Conservation (phyloP, 2,797 vertebrate genomes). For the Danio jaintianensis region DNA sequence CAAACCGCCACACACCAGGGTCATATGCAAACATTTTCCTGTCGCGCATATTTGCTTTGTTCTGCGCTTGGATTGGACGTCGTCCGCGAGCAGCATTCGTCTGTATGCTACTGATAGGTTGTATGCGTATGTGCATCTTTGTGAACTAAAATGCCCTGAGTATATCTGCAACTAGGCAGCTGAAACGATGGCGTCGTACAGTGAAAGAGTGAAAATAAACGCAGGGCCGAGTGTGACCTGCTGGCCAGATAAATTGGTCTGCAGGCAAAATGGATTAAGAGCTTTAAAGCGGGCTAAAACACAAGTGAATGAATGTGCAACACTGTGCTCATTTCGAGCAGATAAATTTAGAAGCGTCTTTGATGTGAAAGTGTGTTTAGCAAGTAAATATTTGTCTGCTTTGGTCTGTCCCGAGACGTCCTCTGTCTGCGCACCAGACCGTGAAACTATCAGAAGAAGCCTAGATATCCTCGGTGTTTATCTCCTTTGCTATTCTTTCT, state of each 20-base stretch:
- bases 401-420: constrained; percentile 77
- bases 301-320: constrained; percentile 72
- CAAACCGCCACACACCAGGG: constrained; percentile 10
- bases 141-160: constrained; percentile 71
- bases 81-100: not conserved
- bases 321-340: constrained; percentile 74
- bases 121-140: constrained; percentile 11
- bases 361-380: constrained; percentile 67
- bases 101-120: constrained; percentile 14
- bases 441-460: constrained; percentile 81
- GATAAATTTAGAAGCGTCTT: constrained; percentile 69
- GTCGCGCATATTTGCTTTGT: constrained; percentile 47
- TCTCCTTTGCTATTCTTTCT: constrained; percentile 72
- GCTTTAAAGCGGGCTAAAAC: constrained; percentile 70
- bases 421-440: constrained; percentile 75
- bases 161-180: constrained; percentile 70
- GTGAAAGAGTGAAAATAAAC: constrained; percentile 47
- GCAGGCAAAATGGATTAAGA: constrained; percentile 78
- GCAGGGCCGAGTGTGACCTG: constrained; percentile 68
- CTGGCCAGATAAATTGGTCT: constrained; percentile 79
- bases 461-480: constrained; percentile 78
- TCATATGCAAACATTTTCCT: constrained; percentile 27
- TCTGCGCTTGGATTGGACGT: constrained; percentile 7
- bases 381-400: constrained; percentile 83
- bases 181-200: constrained; percentile 72